These are phyloP conservation scores for Galerucella calmariensis DNA, from an alignment of 2,888 invertebrate genomes.

Conservation along the genomic window DNA sequence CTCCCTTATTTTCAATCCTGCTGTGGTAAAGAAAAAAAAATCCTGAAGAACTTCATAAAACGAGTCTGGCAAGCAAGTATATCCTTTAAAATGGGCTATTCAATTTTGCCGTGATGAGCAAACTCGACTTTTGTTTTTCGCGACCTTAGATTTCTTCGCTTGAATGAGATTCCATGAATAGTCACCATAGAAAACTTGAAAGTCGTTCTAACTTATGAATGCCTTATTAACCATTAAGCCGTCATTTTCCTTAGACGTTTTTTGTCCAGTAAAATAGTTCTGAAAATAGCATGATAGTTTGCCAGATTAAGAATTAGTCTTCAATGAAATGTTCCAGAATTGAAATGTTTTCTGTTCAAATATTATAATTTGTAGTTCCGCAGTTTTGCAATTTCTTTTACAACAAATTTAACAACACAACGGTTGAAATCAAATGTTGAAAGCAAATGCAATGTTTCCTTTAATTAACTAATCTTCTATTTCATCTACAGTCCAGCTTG, in stretches of 20 bases:
- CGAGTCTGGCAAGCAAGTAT: not conserved
- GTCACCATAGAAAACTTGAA: not conserved
- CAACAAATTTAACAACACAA: no score
- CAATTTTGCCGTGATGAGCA: not conserved
- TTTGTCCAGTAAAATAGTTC: no score
- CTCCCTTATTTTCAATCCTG: not conserved
- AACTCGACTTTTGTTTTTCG: not conserved
- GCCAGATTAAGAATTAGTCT: no score
- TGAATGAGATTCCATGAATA: not conserved
- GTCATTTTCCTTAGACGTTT: not conserved
- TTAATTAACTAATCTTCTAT: no score
- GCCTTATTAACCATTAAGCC: not conserved
- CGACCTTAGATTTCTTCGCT: not conserved
- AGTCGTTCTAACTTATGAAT: not conserved
- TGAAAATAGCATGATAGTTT: no score
- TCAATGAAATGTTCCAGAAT: no score
- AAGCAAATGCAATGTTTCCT: no score
- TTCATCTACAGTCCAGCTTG: no score
- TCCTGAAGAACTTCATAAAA: not conserved
- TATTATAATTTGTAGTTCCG: no score
- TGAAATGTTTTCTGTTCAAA: no score
- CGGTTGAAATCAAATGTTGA: no score
- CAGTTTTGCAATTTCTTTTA: no score
- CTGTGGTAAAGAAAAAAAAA: not conserved
- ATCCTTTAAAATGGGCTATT: not conserved